Percentiles rank a stretch among this genome's conserved stretches.
Conservation (phyloP, 2,888 invertebrate genomes). For the Tetropium fuscum region DNA sequence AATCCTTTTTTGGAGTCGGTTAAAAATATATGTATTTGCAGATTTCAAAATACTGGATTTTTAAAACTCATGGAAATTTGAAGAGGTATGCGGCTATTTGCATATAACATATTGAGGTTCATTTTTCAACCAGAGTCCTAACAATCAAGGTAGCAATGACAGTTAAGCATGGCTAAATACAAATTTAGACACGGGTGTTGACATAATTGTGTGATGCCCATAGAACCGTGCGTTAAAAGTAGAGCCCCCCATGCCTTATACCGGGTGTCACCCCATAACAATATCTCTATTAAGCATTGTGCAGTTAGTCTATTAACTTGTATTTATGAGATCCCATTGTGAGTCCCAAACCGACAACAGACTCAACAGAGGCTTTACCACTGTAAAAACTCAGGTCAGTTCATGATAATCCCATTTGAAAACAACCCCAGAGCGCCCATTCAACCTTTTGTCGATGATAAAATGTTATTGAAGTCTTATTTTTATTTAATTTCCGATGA, state of each 20-base stretch:
- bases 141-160: slow-evolving; percentile 36
- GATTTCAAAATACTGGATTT: no score
- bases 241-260: slow-evolving; percentile 32
- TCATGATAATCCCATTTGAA: slow-evolving; percentile 26
- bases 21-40: no score
- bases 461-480: slow-evolving; percentile 14
- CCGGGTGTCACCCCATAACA: slow-evolving; percentile 58
- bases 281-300: slow-evolving; percentile 63
- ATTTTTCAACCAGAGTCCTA: slow-evolving; percentile 37
- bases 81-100: no score
- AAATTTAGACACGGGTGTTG: slow-evolving; percentile 43
- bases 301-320: slow-evolving; percentile 62
- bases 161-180: slow-evolving; percentile 37
- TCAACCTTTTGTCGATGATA: slow-evolving; percentile 13
- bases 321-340: slow-evolving; percentile 57
- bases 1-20: no score
- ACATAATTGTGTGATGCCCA: slow-evolving; percentile 25
- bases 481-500: slow-evolving; percentile 13
- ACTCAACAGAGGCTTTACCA: slow-evolving; percentile 24
- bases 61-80: no score
- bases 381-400: slow-evolving; percentile 28
- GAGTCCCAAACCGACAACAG: slow-evolving; percentile 30
- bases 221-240: slow-evolving; percentile 23
- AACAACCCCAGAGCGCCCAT: slow-evolving; percentile 25
- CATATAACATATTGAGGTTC: no score